phyloP scores from a whole-genome alignment of 2,113 vertebrate genomes.

The Tapirus terrestris region DNA sequence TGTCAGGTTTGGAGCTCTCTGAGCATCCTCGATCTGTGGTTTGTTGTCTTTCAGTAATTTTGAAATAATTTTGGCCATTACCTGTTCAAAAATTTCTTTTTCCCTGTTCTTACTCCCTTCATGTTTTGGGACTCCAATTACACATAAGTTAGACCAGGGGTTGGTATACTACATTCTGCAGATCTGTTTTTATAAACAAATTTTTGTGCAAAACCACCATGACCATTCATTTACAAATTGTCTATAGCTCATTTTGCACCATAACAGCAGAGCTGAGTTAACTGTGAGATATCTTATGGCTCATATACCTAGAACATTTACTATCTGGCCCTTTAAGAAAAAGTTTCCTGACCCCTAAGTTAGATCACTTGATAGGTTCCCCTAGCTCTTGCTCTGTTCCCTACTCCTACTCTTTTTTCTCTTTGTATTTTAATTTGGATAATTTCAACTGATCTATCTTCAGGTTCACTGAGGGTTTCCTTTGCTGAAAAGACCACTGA shows the following conservation, averaged over 20 bases:
- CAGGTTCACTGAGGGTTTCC: background rate
- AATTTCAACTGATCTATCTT: background rate
- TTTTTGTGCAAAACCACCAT: background rate
- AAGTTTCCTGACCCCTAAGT: background rate
- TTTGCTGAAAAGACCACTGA: background rate
- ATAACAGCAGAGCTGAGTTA: background rate
- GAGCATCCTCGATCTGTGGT: background rate
- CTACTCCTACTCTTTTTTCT: background rate
- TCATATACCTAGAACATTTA: background rate
- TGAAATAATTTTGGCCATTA: conserved; percentile 26
- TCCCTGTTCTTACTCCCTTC: background rate
- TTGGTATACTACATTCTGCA: background rate
- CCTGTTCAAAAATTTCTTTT: conserved; percentile 27
- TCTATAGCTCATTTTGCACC: background rate
- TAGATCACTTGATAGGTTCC: background rate
- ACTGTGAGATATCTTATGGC: background rate
- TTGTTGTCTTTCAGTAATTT: background rate
- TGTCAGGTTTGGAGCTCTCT: background rate
- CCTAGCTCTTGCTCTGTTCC: background rate
- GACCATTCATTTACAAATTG: background rate
- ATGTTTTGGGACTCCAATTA: background rate
- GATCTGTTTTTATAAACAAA: background rate
- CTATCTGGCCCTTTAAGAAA: background rate
- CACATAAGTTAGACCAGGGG: background rate
- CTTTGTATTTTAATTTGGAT: background rate